phyloP scores from a whole-genome alignment of 2,797 vertebrate genomes.

The Dipus sagitta region DNA sequence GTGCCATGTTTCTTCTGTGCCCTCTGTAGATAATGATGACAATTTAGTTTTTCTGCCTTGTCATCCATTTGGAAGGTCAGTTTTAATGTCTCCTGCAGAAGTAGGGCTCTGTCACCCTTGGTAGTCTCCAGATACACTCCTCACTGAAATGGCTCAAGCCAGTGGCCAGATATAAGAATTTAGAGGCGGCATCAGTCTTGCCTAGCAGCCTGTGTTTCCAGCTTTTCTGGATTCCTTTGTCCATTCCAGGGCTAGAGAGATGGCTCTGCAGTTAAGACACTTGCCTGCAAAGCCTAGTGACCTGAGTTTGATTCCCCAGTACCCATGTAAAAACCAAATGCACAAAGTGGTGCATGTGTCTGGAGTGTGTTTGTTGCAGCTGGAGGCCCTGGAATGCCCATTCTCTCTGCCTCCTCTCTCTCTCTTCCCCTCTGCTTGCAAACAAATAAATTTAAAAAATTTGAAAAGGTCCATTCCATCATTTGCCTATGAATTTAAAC shows the following conservation, averaged over 20 bases:
- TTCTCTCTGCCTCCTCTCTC: no score
- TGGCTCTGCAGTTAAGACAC: no score
- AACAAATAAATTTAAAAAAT: no score
- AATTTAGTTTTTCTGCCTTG: not conserved
- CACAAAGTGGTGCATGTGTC: no score
- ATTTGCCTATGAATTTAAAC: not conserved
- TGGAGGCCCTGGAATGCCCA: no score
- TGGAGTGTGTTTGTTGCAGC: no score
- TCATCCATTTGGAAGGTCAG: not conserved
- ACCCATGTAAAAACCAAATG: no score
- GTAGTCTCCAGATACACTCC: not conserved
- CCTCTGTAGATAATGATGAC: not conserved
- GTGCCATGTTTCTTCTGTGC: not conserved
- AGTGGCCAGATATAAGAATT: not conserved
- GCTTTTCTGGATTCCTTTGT: not conserved
- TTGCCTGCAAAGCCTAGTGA: no score
- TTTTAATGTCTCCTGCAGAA: not conserved
- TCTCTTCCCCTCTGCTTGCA: no score
- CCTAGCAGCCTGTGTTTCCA: not conserved
- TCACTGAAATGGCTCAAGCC: not conserved
- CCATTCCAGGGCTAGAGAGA: no score
- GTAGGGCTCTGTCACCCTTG: not conserved
- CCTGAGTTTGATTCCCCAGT: no score
- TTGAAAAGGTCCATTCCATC: not conserved
- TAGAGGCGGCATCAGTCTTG: not conserved